These are phyloP conservation scores for Polypterus bichir DNA, from an alignment of 2,113 vertebrate genomes.

Conservation along the genomic window DNA sequence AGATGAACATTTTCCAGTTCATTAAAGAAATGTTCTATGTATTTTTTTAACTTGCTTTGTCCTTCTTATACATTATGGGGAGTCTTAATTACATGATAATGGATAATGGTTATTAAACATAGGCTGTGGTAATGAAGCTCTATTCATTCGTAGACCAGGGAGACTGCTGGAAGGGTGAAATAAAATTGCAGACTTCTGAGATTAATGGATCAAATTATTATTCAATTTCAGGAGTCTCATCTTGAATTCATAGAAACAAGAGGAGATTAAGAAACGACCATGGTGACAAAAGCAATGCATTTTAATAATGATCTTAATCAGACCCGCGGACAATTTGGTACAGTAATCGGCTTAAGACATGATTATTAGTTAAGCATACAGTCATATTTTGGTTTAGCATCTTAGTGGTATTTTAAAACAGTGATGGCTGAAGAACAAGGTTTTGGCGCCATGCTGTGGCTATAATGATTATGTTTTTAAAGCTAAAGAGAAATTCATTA, in stretches of 20 bases:
- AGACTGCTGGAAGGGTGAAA: constrained; percentile 68
- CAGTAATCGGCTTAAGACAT: constrained; percentile 77
- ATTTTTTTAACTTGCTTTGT: constrained; percentile 79
- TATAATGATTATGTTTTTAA: too few species aligned
- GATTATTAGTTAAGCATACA: constrained; percentile 72
- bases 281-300: constrained; percentile 75
- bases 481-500: constrained; percentile 10
- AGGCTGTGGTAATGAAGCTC: constrained; percentile 91
- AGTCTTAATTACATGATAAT: constrained; percentile 99
- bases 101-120: constrained; percentile 98
- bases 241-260: constrained; percentile 89
- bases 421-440: constrained; percentile 7
- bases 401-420: too few species aligned
- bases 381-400: constrained; percentile 12
- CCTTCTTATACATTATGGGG: constrained; percentile 92
- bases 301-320: constrained; percentile 68
- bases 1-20: constrained; percentile 98
- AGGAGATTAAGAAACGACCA: constrained; percentile 82
- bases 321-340: constrained; percentile 44
- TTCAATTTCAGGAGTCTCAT: constrained; percentile 98
- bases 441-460: constrained; percentile 30
- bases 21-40: constrained; percentile 96
- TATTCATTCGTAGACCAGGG: constrained; percentile 85
- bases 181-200: constrained; percentile 91
- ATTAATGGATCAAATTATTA: constrained; percentile 99